These are phyloP conservation scores for Motacilla alba DNA, from an alignment of 2,113 vertebrate genomes.

Conservation along the genomic window DNA sequence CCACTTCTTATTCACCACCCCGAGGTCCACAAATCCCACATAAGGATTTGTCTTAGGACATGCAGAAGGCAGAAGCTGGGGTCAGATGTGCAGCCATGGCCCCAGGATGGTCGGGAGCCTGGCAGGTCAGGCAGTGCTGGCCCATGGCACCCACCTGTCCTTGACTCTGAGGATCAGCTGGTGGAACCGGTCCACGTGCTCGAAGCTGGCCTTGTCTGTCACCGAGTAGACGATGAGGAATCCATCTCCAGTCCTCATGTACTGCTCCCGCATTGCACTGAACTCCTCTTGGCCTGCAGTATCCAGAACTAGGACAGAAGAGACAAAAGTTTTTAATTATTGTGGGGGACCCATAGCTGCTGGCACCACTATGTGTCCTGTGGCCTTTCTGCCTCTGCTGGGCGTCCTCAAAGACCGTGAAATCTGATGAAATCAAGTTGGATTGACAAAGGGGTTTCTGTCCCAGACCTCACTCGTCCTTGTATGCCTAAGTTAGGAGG, in stretches of 20 bases:
- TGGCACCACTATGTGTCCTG: neutral
- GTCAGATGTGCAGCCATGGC: fast-evolving
- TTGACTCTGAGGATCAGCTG: conserved; percentile 97
- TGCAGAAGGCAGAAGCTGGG: neutral
- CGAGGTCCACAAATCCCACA: neutral
- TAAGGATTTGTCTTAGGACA: neutral
- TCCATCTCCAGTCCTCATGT: conserved; percentile 97
- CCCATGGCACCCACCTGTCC: conserved; percentile 83
- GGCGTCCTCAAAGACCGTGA: neutral
- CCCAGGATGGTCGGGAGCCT: fast-evolving
- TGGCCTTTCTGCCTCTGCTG: neutral
- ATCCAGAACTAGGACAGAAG: conserved; percentile 83
- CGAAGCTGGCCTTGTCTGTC: conserved; percentile 98
- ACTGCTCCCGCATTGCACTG: conserved; percentile 98
- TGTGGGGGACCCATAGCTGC: neutral
- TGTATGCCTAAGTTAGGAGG: fast-evolving
- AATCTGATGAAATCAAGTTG: neutral
- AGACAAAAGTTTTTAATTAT: neutral
- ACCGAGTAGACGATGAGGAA: conserved; percentile 98
- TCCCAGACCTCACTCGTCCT: neutral
- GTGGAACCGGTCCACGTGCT: conserved; percentile 96
- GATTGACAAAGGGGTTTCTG: neutral
- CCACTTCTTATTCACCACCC: neutral
- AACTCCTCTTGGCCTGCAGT: conserved; percentile 98
- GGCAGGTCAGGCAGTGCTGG: fast-evolving